Evolutionary conservation across 2,113 vertebrate genomes (phyloP).

Genomic region (Silurus glanis): DNA sequence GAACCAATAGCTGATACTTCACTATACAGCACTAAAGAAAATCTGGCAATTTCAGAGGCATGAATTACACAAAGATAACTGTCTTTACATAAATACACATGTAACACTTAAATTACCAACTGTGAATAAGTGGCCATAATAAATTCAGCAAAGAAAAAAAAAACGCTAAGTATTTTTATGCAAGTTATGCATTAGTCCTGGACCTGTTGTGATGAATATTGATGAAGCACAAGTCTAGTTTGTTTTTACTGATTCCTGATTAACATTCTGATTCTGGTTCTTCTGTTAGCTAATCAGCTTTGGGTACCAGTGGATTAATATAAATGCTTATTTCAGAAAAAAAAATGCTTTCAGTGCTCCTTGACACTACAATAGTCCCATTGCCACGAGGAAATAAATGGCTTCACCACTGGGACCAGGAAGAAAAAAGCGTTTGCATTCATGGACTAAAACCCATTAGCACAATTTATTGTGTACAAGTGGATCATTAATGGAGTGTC

Average conservation of each 20-base stretch:
- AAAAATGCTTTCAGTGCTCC: constrained; percentile 21
- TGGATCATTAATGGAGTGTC: constrained; percentile 71
- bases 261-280: not conserved
- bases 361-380: constrained; percentile 34
- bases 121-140: not conserved
- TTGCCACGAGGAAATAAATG: constrained; percentile 39
- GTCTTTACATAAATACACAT: not conserved
- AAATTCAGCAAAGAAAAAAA: not conserved
- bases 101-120: not conserved
- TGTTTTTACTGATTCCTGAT: not conserved
- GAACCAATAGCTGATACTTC: too few relatives aligned
- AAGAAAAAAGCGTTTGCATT: constrained; percentile 49
- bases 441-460: constrained; percentile 64
- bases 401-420: constrained; percentile 38
- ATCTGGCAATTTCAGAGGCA: not conserved
- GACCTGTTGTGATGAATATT: not conserved
- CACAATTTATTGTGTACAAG: constrained; percentile 73
- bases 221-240: not conserved
- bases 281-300: not conserved
- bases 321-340: constrained; percentile 16
- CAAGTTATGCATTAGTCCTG: not conserved
- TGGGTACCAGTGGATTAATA: not conserved
- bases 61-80: not conserved
- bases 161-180: not conserved
- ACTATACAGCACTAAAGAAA: not conserved